These are phyloP conservation scores for Ypsolopha sequella DNA, from an alignment of 2,888 invertebrate genomes.

Conservation along the genomic window DNA sequence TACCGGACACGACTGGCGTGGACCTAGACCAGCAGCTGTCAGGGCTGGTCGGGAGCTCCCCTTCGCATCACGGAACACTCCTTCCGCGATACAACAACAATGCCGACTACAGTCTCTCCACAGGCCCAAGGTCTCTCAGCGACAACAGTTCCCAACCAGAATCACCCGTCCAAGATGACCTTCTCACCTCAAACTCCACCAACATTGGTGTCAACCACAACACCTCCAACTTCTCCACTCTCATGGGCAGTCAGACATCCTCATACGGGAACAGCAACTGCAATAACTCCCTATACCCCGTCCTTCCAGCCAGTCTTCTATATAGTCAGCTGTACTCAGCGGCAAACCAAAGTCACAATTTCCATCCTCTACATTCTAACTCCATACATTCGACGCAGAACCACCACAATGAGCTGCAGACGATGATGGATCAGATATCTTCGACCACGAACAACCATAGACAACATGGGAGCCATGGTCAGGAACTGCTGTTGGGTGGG, in stretches of 20 bases:
- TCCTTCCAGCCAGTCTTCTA: slow-evolving; percentile 83
- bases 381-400: slow-evolving; percentile 74
- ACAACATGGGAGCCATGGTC: slow-evolving; percentile 53
- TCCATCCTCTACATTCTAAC: slow-evolving; percentile 76
- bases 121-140: slow-evolving; percentile 81
- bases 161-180: slow-evolving; percentile 85
- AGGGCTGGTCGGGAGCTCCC: slow-evolving; percentile 69
- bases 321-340: slow-evolving; percentile 88
- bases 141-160: slow-evolving; percentile 88
- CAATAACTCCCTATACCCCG: slow-evolving; percentile 81
- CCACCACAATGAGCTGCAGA: slow-evolving; percentile 78
- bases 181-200: slow-evolving; percentile 74
- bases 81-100: slow-evolving; percentile 78
- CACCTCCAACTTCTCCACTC: slow-evolving; percentile 74
- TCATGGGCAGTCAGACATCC: slow-evolving; percentile 73
- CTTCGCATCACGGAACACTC: slow-evolving; percentile 71
- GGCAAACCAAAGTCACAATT: slow-evolving; percentile 80
- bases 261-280: slow-evolving; percentile 74
- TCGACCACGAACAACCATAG: slow-evolving; percentile 73
- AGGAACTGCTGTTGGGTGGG: slow-evolving; percentile 64
- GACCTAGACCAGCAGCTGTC: slow-evolving; percentile 82
- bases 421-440: slow-evolving; percentile 82
- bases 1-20: slow-evolving; percentile 83
- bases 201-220: slow-evolving; percentile 73
- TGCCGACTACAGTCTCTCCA: slow-evolving; percentile 74